phyloP scores from a whole-genome alignment of 2,888 invertebrate species.

The Gasteruption jaculator region DNA sequence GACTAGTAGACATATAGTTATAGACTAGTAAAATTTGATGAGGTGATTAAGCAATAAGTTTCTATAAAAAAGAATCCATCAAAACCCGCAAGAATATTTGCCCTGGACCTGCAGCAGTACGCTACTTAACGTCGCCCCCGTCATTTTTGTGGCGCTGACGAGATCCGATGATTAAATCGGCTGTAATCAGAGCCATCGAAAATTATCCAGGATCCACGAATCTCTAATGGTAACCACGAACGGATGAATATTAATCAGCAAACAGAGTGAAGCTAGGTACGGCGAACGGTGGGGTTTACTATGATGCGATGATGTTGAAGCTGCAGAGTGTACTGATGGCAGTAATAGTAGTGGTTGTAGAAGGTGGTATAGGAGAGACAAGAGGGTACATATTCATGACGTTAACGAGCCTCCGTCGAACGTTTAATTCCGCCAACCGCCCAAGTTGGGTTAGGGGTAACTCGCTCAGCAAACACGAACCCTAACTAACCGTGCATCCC shows the following conservation, averaged over 20 bases:
- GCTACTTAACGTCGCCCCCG: too few relatives aligned
- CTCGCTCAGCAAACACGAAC: slow-evolving; percentile 51
- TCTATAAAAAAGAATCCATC: too few relatives aligned
- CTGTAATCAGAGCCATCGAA: slow-evolving; percentile 39
- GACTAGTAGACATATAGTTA: too few relatives aligned
- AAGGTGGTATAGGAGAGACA: too few relatives aligned
- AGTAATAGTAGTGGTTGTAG: slow-evolving; percentile 10
- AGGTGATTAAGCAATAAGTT: too few relatives aligned
- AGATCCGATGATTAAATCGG: slow-evolving; percentile 40
- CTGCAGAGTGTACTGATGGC: neutral
- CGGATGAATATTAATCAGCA: slow-evolving; percentile 51
- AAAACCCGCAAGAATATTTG: too few relatives aligned
- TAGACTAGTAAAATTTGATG: too few relatives aligned
- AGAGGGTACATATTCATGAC: slow-evolving; percentile 53
- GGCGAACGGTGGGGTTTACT: neutral
- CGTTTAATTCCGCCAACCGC: slow-evolving; percentile 53
- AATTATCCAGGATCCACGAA: slow-evolving; percentile 34
- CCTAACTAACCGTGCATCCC: slow-evolving; percentile 51
- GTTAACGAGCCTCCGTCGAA: slow-evolving; percentile 52
- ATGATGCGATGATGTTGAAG: too few relatives aligned
- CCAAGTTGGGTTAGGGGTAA: slow-evolving; percentile 51
- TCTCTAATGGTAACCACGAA: slow-evolving; percentile 35
- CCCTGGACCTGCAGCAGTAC: too few relatives aligned
- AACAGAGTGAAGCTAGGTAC: slow-evolving; percentile 34
- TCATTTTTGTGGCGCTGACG: too few relatives aligned